Base-by-base conservation (phyloP, 2,888 invertebrate species). In the Parnassius apollo region DNA sequence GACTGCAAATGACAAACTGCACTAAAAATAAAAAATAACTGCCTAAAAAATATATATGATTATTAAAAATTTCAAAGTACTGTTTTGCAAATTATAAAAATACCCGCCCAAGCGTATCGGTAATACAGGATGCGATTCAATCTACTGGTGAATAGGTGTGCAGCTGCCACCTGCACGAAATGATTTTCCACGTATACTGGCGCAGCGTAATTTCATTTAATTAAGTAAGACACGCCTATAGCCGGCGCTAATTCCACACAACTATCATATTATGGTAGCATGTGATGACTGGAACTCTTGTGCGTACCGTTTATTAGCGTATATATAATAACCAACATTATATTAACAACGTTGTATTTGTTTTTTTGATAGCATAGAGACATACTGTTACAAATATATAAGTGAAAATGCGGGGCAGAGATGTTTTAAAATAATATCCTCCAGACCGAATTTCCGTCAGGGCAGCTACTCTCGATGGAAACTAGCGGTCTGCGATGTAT, bases 211-310 rank as follows among this genome's bases (percentile, higher is more conserved):
- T 78, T 79, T 77, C 74, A 74, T 76, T 81, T 82, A 80, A 84
- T 83, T 83, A 83, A 78, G 71, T 72, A 69, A 74, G 69, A 78
- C 82, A 82, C 74, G 79, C 74, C 72, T 71, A 64, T 67, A 66
- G 61, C 71, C 70, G 64, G 68, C 73, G 74, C 74, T 79, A 76
- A 83, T 82, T 81, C 74, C 65, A 68, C 35, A 4, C 42, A n/a
- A 55, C 63, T 12, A 46, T 46, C 44, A 42, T 56, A 51, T 59
- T 63, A 44, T 44, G n/a, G 44, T 49, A 45, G 50, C 62, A 45
- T 45, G n/a, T 42, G 18, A 44, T 62, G 45, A 42, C 42, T 48
- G 52, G 42, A 55, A 45, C 18, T 22, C 18, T 51, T 13, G 9
- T 22, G 42, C 42, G 42, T 49, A 44, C 9, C 25, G 42, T 42